Conservation (phyloP, 1,140 invertebrate genomes). For the Nephotettix cincticeps region DNA sequence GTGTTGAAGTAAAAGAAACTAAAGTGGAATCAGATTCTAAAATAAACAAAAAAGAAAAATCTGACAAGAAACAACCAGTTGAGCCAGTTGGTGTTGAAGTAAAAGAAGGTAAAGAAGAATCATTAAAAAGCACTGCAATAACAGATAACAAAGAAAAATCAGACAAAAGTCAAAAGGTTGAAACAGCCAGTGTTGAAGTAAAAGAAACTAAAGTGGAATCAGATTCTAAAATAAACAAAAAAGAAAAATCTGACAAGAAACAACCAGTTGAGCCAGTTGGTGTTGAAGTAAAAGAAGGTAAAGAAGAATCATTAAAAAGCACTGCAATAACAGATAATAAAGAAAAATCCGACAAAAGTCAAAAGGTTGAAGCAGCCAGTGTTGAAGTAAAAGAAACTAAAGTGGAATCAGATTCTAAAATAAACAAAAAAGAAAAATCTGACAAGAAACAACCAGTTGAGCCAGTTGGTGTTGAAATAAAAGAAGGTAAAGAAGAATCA, state of each 20-base stretch:
- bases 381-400: too few relatives aligned
- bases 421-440: constrained; percentile 25
- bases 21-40: constrained; percentile 20
- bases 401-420: constrained; percentile 12
- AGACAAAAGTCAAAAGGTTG: constrained; percentile 34
- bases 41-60: constrained; percentile 21
- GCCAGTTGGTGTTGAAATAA: too few relatives aligned
- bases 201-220: too few relatives aligned
- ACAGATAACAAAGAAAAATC: constrained; percentile 38
- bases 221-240: too few relatives aligned
- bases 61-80: constrained; percentile 37
- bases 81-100: constrained; percentile 36
- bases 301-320: too few relatives aligned
- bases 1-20: constrained; percentile 15
- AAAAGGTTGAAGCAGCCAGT: too few relatives aligned
- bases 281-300: too few relatives aligned
- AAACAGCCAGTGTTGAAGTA: constrained; percentile 25
- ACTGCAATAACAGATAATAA: too few relatives aligned
- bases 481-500: too few relatives aligned
- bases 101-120: constrained; percentile 38
- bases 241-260: constrained; percentile 36
- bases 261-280: constrained; percentile 23
- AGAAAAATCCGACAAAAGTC: too few relatives aligned
- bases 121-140: constrained; percentile 37
- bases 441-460: constrained; percentile 31